Conservation (phyloP, 2,113 vertebrate species). For the Columba janthina region DNA sequence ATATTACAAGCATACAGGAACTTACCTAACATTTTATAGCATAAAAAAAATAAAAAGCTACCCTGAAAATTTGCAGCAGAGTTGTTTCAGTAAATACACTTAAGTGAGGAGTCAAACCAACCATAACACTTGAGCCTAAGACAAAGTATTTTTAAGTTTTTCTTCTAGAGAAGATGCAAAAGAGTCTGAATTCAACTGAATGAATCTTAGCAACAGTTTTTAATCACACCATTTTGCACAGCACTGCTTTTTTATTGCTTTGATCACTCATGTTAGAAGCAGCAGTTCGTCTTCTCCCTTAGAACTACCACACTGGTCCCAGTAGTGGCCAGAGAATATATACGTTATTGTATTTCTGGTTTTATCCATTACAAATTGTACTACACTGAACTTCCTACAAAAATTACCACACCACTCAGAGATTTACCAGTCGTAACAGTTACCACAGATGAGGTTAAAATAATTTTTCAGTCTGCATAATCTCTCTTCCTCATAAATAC, state of each 20-base stretch:
- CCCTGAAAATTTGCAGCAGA: background rate
- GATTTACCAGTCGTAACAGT: background rate
- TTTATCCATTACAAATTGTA: constrained; percentile 50
- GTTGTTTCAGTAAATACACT: background rate
- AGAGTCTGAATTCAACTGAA: background rate
- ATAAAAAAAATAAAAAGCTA: background rate
- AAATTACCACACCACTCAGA: constrained; percentile 59
- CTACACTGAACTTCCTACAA: constrained; percentile 21
- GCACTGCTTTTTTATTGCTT: background rate
- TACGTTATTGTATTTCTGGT: background rate
- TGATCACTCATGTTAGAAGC: background rate
- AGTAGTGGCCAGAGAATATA: background rate
- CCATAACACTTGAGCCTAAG: background rate
- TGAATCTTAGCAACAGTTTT: background rate
- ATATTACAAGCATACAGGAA: background rate
- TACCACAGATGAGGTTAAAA: background rate
- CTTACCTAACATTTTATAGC: background rate
- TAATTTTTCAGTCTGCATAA: background rate
- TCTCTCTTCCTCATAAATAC: background rate
- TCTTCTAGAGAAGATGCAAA: background rate
- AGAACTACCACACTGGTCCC: background rate
- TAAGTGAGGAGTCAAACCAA: background rate
- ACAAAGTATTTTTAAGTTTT: background rate
- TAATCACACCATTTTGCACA: background rate
- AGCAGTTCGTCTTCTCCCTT: background rate